Base-by-base conservation (phyloP, 2,888 invertebrate species). In the Melieria crassipennis region DNA sequence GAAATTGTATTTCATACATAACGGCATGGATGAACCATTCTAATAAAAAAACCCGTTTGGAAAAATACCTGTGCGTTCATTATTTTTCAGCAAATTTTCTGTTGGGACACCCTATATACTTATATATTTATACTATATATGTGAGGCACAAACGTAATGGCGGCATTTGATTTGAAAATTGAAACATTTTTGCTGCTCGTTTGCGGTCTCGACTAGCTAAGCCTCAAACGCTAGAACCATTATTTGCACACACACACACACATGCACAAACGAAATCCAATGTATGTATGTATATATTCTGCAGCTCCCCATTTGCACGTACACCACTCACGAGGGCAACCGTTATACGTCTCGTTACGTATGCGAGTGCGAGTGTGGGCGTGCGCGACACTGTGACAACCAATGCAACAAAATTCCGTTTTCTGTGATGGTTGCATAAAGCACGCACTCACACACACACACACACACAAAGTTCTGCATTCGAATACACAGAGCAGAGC, bases 131-230 rank as follows among this genome's bases (percentile, higher is more conserved):
- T 3, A 30, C n/a, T 30, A 3, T 30, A 30, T 30, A 30, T 30
- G 30, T n/a, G n/a, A n/a, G 16, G 16, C 16, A 16, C 16, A 16
- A 16, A 52, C 5, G 9, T 52, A 7, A 52, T 9, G 10, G 52
- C 52, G 9, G 65, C 65, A 63, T 69, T 69, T 65, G 65, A 72
- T 72, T 69, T 16, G 50, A 57, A 55, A 64, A 61, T 72, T 48
- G 65, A 72, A 69, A 69, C 65, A 43, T 16, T 69, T 72, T 68
- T 50, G 69, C 65, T 61, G 65, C 56, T 52, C 52, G 5, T 52
- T 52, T 52, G 52, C 13, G 1, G 52, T 52, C 13, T 52, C 52
- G 52, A 10, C 1, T 30, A 13, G 48, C 16, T 45, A 10, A 63
- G 9, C n/a, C 16, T n/a, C 48, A 13, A 13, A 64, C 52, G 43